These are phyloP conservation scores for Apis cerana DNA, from an alignment of 1,140 invertebrate genomes.

Conservation along the genomic window DNA sequence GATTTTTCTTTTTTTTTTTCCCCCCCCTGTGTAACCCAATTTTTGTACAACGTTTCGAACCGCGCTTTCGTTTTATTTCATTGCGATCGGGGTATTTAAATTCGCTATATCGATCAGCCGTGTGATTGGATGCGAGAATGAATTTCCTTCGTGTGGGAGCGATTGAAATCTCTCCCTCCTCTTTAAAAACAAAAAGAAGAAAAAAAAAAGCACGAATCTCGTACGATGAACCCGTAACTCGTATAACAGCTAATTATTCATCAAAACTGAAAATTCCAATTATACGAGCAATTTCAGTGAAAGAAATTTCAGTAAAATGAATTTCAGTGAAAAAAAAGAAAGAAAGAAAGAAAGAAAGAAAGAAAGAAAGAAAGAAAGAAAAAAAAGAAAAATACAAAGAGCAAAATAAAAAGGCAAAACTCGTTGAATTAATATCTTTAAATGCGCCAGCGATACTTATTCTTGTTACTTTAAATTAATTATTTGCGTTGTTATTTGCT, in stretches of 20 bases:
- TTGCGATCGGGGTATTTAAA: constrained; percentile 25
- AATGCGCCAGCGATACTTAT: not conserved
- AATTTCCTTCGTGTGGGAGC: constrained; percentile 26
- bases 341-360: not conserved
- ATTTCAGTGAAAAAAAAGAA: not conserved
- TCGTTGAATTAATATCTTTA: not conserved
- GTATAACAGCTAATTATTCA: constrained; percentile 9
- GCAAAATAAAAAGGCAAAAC: too few species aligned
- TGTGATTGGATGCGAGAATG: constrained; percentile 4
- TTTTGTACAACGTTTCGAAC: not conserved
- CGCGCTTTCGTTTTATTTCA: constrained; percentile 2
- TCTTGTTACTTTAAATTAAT: constrained; percentile 6
- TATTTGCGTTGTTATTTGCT: constrained; percentile 4
- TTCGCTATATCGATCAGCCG: constrained; percentile 8
- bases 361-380: too few species aligned
- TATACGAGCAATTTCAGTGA: not conserved
- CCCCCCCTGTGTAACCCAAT: not conserved
- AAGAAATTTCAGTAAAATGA: not conserved
- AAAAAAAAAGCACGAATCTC: not conserved
- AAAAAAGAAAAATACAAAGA: too few species aligned
- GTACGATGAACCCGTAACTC: not conserved
- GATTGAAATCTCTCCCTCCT: not conserved
- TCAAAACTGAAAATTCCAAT: not conserved
- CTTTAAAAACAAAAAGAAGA: not conserved
- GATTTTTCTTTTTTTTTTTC: not conserved